These are phyloP conservation scores for Drosophila demipolita DNA, from an alignment of 2,888 invertebrate genomes.

Conservation along the genomic window DNA sequence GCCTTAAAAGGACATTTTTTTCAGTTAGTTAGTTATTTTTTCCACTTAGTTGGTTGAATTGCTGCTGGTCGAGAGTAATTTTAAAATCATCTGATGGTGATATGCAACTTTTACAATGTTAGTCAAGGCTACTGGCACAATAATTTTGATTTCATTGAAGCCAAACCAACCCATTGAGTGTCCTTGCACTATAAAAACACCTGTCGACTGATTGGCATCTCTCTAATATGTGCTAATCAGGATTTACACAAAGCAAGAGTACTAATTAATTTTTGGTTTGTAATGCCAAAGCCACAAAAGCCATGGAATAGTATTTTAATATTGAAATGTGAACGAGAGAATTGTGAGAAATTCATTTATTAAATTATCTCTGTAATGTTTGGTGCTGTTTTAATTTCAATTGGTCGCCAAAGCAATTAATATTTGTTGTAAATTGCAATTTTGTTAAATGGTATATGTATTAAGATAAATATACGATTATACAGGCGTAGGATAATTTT, in stretches of 20 bases:
- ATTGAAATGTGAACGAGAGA: background rate
- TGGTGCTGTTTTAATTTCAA: no score
- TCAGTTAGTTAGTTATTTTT: slow-evolving; percentile 40
- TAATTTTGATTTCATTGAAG: slow-evolving; percentile 15
- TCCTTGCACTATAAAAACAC: slow-evolving; percentile 23
- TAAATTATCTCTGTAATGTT: slow-evolving; percentile 5
- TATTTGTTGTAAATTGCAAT: no score
- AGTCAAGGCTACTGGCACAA: background rate
- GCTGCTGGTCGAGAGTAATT: background rate
- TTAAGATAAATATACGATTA: slow-evolving; percentile 4
- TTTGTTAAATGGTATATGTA: background rate
- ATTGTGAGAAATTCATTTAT: background rate
- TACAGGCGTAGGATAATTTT: no score
- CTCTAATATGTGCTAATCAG: background rate
- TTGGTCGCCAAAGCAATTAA: no score
- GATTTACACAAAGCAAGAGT: background rate
- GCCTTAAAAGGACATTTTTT: slow-evolving; percentile 17
- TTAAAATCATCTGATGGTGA: slow-evolving; percentile 7
- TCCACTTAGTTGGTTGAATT: slow-evolving; percentile 33
- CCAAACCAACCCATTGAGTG: slow-evolving; percentile 4
- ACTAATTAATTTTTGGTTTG: slow-evolving; percentile 17
- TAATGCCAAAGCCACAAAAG: slow-evolving; percentile 5
- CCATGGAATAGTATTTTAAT: slow-evolving; percentile 20
- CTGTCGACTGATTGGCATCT: slow-evolving; percentile 15
- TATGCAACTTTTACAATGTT: slow-evolving; percentile 24